phyloP scores from a whole-genome alignment of 2,113 vertebrate species.

The Otocyon megalotis region DNA sequence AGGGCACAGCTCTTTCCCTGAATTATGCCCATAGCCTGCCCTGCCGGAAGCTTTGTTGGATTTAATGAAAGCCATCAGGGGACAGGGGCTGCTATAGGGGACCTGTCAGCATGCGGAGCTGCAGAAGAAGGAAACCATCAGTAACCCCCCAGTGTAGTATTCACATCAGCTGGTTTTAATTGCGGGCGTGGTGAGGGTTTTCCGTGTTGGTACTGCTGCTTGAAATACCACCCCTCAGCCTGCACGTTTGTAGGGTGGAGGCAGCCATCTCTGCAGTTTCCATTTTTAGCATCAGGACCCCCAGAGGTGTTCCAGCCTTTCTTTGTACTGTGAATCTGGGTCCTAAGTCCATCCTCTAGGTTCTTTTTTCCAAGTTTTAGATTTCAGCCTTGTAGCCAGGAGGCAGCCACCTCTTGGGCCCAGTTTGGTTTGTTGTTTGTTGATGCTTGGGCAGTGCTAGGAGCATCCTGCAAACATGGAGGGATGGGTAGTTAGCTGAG shows the following conservation, averaged over 20 bases:
- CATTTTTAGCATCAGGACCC: neutral
- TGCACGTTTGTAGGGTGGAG: neutral
- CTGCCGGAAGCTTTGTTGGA: neutral
- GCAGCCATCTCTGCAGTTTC: neutral
- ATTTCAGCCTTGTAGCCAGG: neutral
- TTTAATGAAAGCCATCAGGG: neutral
- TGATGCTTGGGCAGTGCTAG: no score
- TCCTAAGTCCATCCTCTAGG: neutral
- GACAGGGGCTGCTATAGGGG: neutral
- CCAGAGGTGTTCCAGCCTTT: neutral
- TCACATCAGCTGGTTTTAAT: neutral
- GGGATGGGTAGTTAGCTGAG: neutral
- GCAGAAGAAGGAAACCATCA: neutral
- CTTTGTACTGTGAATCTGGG: neutral
- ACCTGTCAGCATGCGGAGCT: rapidly evolving
- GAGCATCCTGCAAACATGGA: neutral
- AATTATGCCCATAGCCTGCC: neutral
- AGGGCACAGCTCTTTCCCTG: neutral
- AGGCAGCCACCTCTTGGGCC: neutral
- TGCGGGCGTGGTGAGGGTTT: neutral
- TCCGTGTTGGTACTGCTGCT: neutral
- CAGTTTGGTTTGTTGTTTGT: no score
- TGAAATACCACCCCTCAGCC: neutral
- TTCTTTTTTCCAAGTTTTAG: neutral
- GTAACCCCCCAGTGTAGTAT: no score